Base-by-base conservation (phyloP, 1,140 invertebrate species). In the Homalodisca vitripennis region DNA sequence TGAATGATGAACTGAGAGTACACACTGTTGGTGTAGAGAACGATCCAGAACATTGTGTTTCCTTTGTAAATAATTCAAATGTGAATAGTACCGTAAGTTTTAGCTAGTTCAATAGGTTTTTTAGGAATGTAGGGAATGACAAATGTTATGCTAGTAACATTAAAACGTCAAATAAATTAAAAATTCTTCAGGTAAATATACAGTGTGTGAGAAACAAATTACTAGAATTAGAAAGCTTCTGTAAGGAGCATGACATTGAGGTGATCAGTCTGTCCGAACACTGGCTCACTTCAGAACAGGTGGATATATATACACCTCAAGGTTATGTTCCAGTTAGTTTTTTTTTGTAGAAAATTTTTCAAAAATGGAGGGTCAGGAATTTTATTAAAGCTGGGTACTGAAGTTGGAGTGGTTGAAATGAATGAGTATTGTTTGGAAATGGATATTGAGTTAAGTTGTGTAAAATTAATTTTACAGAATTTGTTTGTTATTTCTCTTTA, bases 401-500 rank as follows among this genome's bases (percentile, higher is more conserved):
- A 70, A 31, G 17, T 70, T 24, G 51, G 32, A 41, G 46, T 66
- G n/a, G 0, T 13, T 13, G n/a, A 13, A 41, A 66, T 47, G 60
- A 1, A 22, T 14, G n/a, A 65, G 1, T 3, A 24, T 47, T 0
- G 63, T 69, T 66, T 48, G 57, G 57, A 34, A 0, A 68, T 26
- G 22, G 64, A 69, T 31, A 70, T 57, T 32, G 17, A 17, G 67
- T 66, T 55, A 55, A 32, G 6, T 70, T 26, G 51, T 55, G n/a
- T 29, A 46, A 47, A 26, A 70, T 68, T 29, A 29, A n/a, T 13
- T 64, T 68, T 17, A 30, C n/a, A 70, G 27, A 70, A 46, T 70
- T 55, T 51, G 34, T 0, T 47, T 70, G 69, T 22, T 30, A 24
- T 46, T 55, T n/a, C n/a, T n/a, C n/a, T n/a, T n/a, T n/a, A n/a